Conservation (phyloP, 1,140 invertebrate genomes). For the Chironomus striatipennis region DNA sequence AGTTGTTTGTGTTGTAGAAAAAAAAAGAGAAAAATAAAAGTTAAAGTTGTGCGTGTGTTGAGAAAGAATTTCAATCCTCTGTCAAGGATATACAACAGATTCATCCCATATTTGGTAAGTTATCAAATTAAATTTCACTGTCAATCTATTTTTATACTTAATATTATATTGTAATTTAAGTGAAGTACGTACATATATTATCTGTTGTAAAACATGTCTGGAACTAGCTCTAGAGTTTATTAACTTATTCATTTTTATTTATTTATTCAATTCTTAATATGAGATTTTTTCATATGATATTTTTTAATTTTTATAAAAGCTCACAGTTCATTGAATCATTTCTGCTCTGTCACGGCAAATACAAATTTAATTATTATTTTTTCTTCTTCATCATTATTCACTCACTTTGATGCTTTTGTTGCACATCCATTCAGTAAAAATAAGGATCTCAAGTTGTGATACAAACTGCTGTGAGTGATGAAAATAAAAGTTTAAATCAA, state of each 20-base stretch:
- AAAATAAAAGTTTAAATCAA: not conserved
- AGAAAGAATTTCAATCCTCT: not conserved
- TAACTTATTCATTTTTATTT: not conserved
- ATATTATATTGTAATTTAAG: not conserved
- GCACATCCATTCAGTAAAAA: not conserved
- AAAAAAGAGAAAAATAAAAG: too few species aligned
- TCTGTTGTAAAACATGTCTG: too few species aligned
- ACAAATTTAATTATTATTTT: not conserved
- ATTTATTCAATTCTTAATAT: too few species aligned
- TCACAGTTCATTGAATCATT: not conserved
- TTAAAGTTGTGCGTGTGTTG: not conserved
- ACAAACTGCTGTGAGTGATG: not conserved
- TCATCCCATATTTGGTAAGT: slow-evolving; percentile 12
- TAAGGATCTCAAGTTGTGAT: not conserved
- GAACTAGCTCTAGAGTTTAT: not conserved
- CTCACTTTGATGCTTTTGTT: too few species aligned
- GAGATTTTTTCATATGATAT: too few species aligned
- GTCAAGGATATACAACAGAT: not conserved
- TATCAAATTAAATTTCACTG: not conserved
- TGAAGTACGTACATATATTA: too few species aligned
- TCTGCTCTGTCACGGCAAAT: not conserved
- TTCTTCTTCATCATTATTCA: too few species aligned
- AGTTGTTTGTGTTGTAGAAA: too few species aligned
- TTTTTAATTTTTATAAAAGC: too few species aligned
- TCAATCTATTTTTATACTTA: slow-evolving; percentile 14